phyloP scores from a whole-genome alignment of 2,888 invertebrate genomes.

The Halictus quadricinctus region DNA sequence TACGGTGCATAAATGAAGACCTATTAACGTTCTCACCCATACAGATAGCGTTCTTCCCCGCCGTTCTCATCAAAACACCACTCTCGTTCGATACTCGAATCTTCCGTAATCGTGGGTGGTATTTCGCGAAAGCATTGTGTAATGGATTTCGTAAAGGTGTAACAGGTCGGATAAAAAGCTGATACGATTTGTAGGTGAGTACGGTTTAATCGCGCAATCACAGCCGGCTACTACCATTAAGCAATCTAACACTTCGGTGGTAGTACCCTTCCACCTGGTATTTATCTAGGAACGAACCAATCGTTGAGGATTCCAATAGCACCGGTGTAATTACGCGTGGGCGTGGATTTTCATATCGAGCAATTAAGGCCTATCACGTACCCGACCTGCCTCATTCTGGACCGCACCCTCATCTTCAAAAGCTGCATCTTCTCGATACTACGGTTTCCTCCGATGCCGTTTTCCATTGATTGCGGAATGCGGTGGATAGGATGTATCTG shows the following conservation, averaged over 20 bases:
- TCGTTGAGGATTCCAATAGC: slow-evolving; percentile 55
- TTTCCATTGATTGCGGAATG: not conserved
- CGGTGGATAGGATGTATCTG: not conserved
- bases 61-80: not conserved
- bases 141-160: slow-evolving; percentile 39
- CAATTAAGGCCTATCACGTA: slow-evolving; percentile 15
- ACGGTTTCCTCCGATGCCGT: not conserved
- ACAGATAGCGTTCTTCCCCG: not conserved
- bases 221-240: slow-evolving; percentile 46
- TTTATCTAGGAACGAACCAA: slow-evolving; percentile 62
- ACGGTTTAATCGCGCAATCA: slow-evolving; percentile 47
- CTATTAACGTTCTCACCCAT: not conserved
- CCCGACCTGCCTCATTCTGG: not conserved
- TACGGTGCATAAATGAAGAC: not conserved
- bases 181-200: slow-evolving; percentile 31
- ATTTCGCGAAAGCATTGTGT: slow-evolving; percentile 20
- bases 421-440: too few species aligned
- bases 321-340: slow-evolving; percentile 59
- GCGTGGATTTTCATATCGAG: slow-evolving; percentile 64
- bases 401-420: not conserved
- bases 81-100: not conserved
- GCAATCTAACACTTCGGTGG: slow-evolving; percentile 49
- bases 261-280: slow-evolving; percentile 45
- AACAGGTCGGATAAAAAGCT: slow-evolving; percentile 33
- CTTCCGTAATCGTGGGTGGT: slow-evolving; percentile 6